Evolutionary conservation across 2,888 invertebrate species (phyloP).

Genomic region (Aromia moschata): DNA sequence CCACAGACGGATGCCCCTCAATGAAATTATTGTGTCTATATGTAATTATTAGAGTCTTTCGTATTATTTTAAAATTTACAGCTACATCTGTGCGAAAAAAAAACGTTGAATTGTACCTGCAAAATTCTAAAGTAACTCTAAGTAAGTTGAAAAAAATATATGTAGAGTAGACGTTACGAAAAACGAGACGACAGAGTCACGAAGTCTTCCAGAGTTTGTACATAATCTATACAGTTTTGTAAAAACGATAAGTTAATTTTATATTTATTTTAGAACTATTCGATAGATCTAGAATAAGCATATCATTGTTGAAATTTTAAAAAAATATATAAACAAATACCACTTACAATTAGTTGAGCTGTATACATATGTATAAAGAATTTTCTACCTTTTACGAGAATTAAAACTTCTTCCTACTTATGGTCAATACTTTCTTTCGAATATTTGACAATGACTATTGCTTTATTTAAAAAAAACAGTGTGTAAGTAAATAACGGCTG

Average conservation of each 20-base stretch:
- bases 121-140: slow-evolving; percentile 30
- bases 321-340: slow-evolving; percentile 6
- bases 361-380: slow-evolving; percentile 25
- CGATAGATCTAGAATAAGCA: slow-evolving; percentile 56
- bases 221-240: slow-evolving; percentile 28
- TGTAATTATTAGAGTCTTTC: too few relatives aligned
- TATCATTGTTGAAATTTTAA: slow-evolving; percentile 48
- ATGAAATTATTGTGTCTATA: too few relatives aligned
- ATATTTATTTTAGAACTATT: slow-evolving; percentile 32
- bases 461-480: slow-evolving; percentile 22
- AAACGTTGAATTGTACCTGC: slow-evolving; percentile 28
- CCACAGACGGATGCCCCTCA: too few relatives aligned
- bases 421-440: slow-evolving; percentile 60
- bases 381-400: slow-evolving; percentile 38
- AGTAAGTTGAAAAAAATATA: slow-evolving; percentile 6
- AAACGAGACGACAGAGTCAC: slow-evolving; percentile 50
- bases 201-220: slow-evolving; percentile 56
- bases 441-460: slow-evolving; percentile 31
- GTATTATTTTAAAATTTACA: too few relatives aligned
- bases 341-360: slow-evolving; percentile 20
- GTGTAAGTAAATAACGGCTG: slow-evolving; percentile 41
- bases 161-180: slow-evolving; percentile 10
- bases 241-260: slow-evolving; percentile 25
- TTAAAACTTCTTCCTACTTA: slow-evolving; percentile 61
- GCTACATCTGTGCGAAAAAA: too few relatives aligned